These are phyloP conservation scores for Amia ocellicauda DNA, from an alignment of 2,113 vertebrate genomes.

Conservation along the genomic window DNA sequence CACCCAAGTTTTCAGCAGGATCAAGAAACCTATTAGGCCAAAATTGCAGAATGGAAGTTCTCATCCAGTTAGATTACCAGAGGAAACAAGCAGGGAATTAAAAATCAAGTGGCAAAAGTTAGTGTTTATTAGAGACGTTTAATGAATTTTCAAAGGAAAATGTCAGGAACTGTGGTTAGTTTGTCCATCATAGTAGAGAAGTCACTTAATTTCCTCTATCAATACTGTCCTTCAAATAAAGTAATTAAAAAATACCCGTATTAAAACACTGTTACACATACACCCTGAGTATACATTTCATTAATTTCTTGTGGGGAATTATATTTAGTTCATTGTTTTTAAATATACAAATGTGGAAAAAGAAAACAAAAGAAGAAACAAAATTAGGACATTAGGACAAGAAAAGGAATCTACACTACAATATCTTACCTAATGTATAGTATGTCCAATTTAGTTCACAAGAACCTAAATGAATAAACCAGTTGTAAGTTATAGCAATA, in stretches of 20 bases:
- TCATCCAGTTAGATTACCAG: no score
- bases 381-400: no score
- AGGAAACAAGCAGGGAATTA: no score
- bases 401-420: no score
- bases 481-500: no score
- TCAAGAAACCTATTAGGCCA: not conserved
- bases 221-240: conserved; percentile 39
- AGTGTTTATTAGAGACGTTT: no score
- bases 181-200: conserved; percentile 40
- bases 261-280: conserved; percentile 45
- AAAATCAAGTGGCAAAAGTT: no score
- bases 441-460: no score
- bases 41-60: conserved; percentile 8
- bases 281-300: conserved; percentile 68
- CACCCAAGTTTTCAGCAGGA: not conserved
- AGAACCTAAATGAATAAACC: no score
- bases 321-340: conserved; percentile 16
- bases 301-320: conserved; percentile 32
- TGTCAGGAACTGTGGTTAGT: conserved; percentile 32
- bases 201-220: conserved; percentile 18
- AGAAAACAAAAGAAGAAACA: no score
- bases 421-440: no score
- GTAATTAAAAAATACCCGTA: conserved; percentile 68
- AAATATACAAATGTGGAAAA: no score
- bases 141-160: not conserved